A percentile compares a stretch with the other conserved stretches of the same genome.
Evolutionary conservation across 2,113 vertebrate species (phyloP).

Genomic region (Addax nasomaculatus): DNA sequence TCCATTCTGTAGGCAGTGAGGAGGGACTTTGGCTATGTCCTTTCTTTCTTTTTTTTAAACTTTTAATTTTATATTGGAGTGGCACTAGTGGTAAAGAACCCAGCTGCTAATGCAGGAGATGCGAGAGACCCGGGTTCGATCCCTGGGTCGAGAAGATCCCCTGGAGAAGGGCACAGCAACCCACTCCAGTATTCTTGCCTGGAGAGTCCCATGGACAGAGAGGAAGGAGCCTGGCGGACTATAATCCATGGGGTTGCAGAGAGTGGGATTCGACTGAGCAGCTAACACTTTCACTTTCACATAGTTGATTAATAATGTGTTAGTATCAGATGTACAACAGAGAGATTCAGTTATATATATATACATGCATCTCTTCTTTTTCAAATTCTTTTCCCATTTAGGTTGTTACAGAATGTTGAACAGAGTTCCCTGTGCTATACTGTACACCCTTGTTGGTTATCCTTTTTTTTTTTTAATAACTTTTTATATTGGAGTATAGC

Average conservation of each 20-base stretch:
- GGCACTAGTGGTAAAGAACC: neutral
- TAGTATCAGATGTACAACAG: neutral
- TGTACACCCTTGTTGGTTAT: neutral
- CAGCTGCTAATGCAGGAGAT: neutral
- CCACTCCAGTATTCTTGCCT: neutral
- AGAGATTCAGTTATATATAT: neutral
- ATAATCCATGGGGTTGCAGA: neutral
- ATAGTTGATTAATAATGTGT: neutral
- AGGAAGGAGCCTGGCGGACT: neutral
- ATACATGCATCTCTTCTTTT: neutral
- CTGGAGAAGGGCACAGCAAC: neutral
- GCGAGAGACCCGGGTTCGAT: rapidly evolving
- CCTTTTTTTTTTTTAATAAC: neutral
- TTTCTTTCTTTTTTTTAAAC: neutral
- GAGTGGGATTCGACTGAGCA: neutral
- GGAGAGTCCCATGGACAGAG: neutral
- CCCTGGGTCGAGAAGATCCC: neutral
- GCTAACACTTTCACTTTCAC: neutral
- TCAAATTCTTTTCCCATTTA: neutral
- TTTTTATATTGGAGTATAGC: neutral
- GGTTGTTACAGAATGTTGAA: neutral
- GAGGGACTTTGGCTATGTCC: neutral
- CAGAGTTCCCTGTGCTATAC: neutral
- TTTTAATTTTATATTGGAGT: neutral
- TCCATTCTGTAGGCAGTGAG: neutral